Conservation (phyloP, 2,797 vertebrate genomes). For the Eleutherodactylus coqui region DNA sequence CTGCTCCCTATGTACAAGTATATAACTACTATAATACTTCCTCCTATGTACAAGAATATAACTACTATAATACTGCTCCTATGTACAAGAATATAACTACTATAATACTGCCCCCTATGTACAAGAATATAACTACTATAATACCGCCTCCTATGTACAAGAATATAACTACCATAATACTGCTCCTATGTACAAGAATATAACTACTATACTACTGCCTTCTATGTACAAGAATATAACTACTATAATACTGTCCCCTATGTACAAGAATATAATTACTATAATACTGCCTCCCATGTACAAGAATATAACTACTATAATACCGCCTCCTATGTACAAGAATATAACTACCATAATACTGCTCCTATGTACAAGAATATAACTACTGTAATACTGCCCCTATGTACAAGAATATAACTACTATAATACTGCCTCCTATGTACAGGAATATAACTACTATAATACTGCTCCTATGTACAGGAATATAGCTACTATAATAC, state of each 20-base stretch:
- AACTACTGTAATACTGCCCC: too few species aligned
- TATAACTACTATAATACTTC: constrained; percentile 20
- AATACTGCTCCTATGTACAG: background rate
- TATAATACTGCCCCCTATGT: constrained; percentile 4
- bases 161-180: constrained; percentile 27
- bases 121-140: constrained; percentile 8
- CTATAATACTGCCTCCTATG: background rate
- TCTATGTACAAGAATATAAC: constrained; percentile 19
- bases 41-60: background rate
- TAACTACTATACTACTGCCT: constrained; percentile 21
- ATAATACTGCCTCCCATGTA: background rate
- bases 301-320: background rate
- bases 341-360: too few species aligned
- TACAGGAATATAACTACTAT: background rate
- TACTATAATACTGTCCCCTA: constrained; percentile 3
- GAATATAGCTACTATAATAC: background rate
- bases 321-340: too few species aligned
- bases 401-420: background rate
- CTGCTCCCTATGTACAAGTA: constrained; percentile 4
- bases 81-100: constrained; percentile 2
- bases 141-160: background rate
- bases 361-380: too few species aligned
- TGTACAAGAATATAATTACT: background rate
- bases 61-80: constrained; percentile 11
- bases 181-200: constrained; percentile 11